These are phyloP conservation scores for Drosophila bocki DNA, from an alignment of 1,140 invertebrate species.

Conservation along the genomic window DNA sequence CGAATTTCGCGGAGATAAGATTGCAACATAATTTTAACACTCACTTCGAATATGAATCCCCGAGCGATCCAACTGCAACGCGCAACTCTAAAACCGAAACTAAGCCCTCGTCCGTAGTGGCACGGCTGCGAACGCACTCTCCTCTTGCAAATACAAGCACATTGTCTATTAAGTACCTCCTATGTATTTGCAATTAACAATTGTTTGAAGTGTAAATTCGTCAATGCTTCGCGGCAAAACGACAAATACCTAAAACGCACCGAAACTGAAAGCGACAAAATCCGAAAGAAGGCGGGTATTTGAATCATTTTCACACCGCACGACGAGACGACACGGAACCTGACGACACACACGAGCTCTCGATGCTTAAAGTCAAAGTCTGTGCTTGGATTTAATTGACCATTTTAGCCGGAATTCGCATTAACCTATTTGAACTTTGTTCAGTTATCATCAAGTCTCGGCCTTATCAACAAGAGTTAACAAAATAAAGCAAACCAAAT, in stretches of 20 bases:
- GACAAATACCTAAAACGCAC: conserved; percentile 25
- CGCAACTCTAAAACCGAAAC: conserved; percentile 62
- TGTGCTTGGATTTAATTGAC: conserved; percentile 38
- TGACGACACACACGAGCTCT: conserved; percentile 34
- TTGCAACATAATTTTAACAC: conserved; percentile 21
- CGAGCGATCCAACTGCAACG: conserved; percentile 58
- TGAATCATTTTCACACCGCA: conserved; percentile 73
- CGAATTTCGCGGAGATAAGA: conserved; percentile 6
- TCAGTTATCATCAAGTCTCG: conserved; percentile 16
- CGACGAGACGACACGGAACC: conserved; percentile 33
- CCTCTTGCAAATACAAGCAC: conserved; percentile 69
- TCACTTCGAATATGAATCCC: conserved; percentile 16
- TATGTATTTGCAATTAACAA: conserved; percentile 82
- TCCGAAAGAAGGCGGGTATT: conserved; percentile 55
- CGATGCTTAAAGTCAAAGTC: conserved; percentile 37
- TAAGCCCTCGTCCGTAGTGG: conserved; percentile 48
- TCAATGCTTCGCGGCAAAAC: conserved; percentile 50
- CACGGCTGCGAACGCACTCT: conserved; percentile 26
- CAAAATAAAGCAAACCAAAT: conserved; percentile 13
- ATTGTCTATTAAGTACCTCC: conserved; percentile 73
- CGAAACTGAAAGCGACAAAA: conserved; percentile 33
- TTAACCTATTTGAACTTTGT: conserved; percentile 50
- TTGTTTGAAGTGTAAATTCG: conserved; percentile 80
- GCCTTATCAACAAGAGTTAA: conserved; percentile 34
- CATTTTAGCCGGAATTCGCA: conserved; percentile 37